These are phyloP conservation scores for Ciconia maguari DNA, from an alignment of 2,113 vertebrate genomes.

Conservation along the genomic window DNA sequence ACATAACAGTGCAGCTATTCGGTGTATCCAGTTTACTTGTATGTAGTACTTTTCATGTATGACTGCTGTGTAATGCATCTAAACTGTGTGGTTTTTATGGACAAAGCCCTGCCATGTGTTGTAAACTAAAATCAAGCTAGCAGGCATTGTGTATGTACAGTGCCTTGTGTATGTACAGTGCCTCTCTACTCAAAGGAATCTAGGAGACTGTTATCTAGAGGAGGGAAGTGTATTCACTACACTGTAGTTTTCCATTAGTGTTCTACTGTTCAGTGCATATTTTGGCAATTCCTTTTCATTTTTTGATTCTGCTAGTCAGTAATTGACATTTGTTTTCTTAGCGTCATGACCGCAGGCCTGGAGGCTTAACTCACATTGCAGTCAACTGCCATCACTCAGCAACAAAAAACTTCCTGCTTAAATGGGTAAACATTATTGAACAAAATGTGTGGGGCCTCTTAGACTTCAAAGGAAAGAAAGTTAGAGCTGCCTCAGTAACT, in stretches of 20 bases:
- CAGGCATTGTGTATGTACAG: not conserved
- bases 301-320: not conserved
- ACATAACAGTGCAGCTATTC: not conserved
- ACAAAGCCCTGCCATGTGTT: not conserved
- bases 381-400: not conserved
- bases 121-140: not conserved
- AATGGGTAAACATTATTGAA: not conserved
- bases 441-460: not conserved
- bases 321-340: constrained; percentile 23
- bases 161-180: no score
- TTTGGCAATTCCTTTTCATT: not conserved
- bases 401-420: not conserved
- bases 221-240: not conserved
- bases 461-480: not conserved
- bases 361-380: not conserved
- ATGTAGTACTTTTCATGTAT: not conserved
- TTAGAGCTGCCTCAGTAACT: not conserved
- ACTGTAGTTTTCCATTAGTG: not conserved
- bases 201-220: not conserved
- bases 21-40: not conserved
- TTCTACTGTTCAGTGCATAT: not conserved
- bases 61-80: not conserved
- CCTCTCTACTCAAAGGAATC: not conserved
- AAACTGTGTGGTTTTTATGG: not conserved
- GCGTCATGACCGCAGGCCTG: not conserved